These are phyloP conservation scores for Acomys russatus DNA, from an alignment of 2,797 vertebrate species.

Conservation along the genomic window DNA sequence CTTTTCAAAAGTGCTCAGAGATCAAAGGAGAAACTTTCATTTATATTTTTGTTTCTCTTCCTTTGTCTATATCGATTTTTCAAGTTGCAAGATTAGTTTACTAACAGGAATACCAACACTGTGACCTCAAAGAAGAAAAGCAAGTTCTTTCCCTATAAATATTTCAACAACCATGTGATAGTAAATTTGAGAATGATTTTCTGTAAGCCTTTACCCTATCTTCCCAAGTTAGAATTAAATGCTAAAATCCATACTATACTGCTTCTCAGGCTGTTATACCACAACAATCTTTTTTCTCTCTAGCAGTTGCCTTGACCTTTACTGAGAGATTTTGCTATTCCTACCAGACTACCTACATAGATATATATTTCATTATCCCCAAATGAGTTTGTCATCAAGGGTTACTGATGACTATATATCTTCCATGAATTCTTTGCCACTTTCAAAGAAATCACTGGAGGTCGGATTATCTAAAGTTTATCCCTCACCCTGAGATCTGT, in stretches of 20 bases:
- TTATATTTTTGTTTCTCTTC: too few relatives aligned
- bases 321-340: not conserved
- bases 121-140: not conserved
- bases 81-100: not conserved
- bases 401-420: not conserved
- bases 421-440: not conserved
- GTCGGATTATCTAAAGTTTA: not conserved
- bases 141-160: not conserved
- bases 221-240: not conserved
- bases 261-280: not conserved
- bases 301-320: not conserved
- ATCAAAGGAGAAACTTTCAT: not conserved
- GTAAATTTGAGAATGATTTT: not conserved
- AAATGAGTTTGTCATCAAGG: not conserved
- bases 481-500: not conserved
- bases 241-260: not conserved
- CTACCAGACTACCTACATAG: not conserved
- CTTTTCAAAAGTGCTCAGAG: not conserved
- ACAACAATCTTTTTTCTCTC: fast-evolving
- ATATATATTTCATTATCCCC: not conserved
- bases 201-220: too few relatives aligned
- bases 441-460: not conserved
- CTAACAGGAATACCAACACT: not conserved
- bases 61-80: not conserved
- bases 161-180: not conserved